These are phyloP conservation scores for Homarus americanus DNA, from an alignment of 1,140 invertebrate genomes.

Conservation along the genomic window DNA sequence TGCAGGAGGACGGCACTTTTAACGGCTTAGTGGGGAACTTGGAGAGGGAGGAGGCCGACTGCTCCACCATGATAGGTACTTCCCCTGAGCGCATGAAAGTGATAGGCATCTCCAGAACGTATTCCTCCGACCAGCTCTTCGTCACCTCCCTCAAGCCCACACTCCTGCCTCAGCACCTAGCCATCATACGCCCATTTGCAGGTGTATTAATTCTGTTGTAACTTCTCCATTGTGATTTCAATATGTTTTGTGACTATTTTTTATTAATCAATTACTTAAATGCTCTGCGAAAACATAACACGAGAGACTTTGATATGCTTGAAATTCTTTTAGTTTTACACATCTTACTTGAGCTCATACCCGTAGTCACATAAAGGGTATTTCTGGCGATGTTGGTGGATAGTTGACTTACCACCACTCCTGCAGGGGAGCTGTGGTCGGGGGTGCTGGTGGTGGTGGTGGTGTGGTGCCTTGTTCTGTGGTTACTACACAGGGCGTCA, in stretches of 20 bases:
- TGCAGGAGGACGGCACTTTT: background rate
- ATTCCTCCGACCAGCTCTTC: background rate
- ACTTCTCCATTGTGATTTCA: background rate
- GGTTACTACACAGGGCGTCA: background rate
- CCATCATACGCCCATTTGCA: constrained; percentile 18
- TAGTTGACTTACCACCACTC: too few relatives aligned
- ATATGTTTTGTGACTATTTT: too few relatives aligned
- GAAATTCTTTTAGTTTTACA: too few relatives aligned
- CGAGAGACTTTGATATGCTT: too few relatives aligned
- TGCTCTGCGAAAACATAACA: too few relatives aligned
- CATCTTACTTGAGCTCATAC: too few relatives aligned
- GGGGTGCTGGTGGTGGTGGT: background rate
- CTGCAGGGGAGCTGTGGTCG: background rate
- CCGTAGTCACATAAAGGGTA: too few relatives aligned
- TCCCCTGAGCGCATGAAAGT: background rate
- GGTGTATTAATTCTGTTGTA: background rate
- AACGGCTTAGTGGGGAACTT: constrained; percentile 32
- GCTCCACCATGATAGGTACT: constrained; percentile 13
- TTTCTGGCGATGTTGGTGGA: too few relatives aligned
- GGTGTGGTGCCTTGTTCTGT: background rate
- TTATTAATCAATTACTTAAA: too few relatives aligned
- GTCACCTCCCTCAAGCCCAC: constrained; percentile 30
- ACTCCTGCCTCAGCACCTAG: constrained; percentile 15
- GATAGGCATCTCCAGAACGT: constrained; percentile 5
- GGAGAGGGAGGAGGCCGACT: constrained; percentile 26